Percentiles rank a stretch among this genome's conserved stretches.
Conservation (phyloP, 2,888 invertebrate genomes). For the Trissolcus japonicus region DNA sequence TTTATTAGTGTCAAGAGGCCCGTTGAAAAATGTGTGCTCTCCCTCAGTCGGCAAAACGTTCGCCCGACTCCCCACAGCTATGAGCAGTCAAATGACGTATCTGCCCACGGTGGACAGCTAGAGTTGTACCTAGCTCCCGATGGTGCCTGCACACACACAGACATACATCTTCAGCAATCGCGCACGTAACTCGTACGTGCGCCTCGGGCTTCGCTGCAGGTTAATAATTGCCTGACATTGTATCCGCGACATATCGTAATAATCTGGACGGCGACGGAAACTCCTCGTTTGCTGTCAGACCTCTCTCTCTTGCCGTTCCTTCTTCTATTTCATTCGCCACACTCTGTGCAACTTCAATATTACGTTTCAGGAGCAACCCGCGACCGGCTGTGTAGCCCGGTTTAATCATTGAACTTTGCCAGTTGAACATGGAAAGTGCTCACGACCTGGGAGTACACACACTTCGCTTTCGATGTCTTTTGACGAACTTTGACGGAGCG, state of each 20-base stretch:
- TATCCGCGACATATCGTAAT: conserved; percentile 67
- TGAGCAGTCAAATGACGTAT: conserved; percentile 63
- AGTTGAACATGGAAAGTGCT: conserved; percentile 35
- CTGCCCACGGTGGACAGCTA: conserved; percentile 57
- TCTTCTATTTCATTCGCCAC: conserved; percentile 34
- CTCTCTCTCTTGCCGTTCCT: conserved; percentile 15
- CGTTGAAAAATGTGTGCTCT: conserved; percentile 65
- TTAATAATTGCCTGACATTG: conserved; percentile 70
- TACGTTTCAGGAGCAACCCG: conserved; percentile 19
- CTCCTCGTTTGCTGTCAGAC: conserved; percentile 44
- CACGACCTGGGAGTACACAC: conserved; percentile 6
- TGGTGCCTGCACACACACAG: conserved; percentile 16
- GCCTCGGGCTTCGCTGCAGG: conserved; percentile 61
- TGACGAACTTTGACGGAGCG: conserved; percentile 45
- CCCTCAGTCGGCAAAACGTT: conserved; percentile 52
- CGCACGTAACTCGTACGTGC: conserved; percentile 19
- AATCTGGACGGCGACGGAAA: conserved; percentile 48
- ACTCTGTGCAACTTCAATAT: conserved; percentile 20
- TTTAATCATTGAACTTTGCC: conserved; percentile 52
- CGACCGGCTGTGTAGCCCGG: conserved; percentile 31
- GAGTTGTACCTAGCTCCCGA: conserved; percentile 59
- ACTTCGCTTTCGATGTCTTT: conserved; percentile 43
- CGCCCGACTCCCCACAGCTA: conserved; percentile 53
- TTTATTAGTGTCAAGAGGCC: conserved; percentile 69
- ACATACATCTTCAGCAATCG: neutral